Evolutionary conservation across 2,113 vertebrate genomes (phyloP).

Genomic region (Aegithalos caudatus): DNA sequence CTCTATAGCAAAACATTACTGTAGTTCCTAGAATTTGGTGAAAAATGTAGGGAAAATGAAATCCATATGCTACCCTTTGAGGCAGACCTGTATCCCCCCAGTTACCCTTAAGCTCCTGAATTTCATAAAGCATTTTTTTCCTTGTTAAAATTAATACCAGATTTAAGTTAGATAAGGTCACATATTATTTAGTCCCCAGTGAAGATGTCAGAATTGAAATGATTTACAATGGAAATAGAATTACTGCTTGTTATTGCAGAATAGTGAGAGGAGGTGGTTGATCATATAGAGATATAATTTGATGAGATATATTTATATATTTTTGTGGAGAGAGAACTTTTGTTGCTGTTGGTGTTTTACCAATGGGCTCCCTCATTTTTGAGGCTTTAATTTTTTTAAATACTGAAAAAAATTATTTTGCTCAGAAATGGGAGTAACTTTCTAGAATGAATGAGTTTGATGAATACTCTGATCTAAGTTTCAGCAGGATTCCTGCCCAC

Average conservation of each 20-base stretch:
- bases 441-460: background rate
- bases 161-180: constrained; percentile 67
- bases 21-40: constrained; percentile 53
- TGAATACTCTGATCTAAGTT: background rate
- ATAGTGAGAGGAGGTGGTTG: background rate
- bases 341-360: background rate
- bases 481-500: background rate
- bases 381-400: background rate
- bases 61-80: constrained; percentile 47
- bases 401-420: background rate
- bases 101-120: constrained; percentile 66
- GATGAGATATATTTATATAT: background rate
- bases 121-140: constrained; percentile 58
- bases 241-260: background rate
- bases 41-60: constrained; percentile 62
- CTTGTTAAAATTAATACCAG: constrained; percentile 63
- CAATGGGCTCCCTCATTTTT: background rate
- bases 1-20: constrained; percentile 5
- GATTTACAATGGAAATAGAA: constrained; percentile 17
- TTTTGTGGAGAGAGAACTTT: background rate
- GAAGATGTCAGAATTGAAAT: constrained; percentile 46
- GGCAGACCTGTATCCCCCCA: constrained; percentile 38
- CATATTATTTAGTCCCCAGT: constrained; percentile 26
- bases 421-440: background rate
- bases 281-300: background rate